Evolutionary conservation across 2,888 invertebrate species (phyloP).

Genomic region (Diplazon laetatorius): DNA sequence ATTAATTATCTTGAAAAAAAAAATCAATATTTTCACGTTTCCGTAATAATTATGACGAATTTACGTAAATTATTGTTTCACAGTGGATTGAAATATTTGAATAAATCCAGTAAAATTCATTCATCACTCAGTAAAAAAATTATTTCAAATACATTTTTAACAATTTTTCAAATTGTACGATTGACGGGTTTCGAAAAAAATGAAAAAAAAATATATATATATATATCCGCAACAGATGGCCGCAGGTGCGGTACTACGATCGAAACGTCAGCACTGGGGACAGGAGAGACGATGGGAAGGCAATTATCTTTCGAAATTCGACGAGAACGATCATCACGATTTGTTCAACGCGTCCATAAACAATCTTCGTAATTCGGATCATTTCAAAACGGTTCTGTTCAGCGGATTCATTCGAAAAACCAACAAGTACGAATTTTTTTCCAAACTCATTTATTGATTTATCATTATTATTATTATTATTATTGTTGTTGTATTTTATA

Average conservation of each 20-base stretch:
- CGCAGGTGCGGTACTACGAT: conserved; percentile 89
- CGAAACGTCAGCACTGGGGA: conserved; percentile 89
- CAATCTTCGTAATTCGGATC: conserved; percentile 87
- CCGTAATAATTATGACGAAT: too few species aligned
- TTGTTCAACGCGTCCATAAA: conserved; percentile 87
- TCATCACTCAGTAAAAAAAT: too few species aligned
- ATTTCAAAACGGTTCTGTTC: conserved; percentile 84
- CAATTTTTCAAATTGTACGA: neutral
- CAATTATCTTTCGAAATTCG: conserved; percentile 89
- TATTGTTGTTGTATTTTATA: too few species aligned
- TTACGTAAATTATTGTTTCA: too few species aligned
- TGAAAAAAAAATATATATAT: too few species aligned
- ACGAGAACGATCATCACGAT: conserved; percentile 87
- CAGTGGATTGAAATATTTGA: too few species aligned
- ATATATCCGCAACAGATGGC: conserved; percentile 83
- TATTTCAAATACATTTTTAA: conserved; percentile 5
- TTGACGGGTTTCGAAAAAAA: too few species aligned
- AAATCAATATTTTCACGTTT: too few species aligned
- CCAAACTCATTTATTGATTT: neutral
- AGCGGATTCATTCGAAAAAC: conserved; percentile 80
- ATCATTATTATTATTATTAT: too few species aligned
- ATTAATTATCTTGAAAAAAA: too few species aligned
- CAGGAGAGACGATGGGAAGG: conserved; percentile 92
- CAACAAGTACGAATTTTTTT: conserved; percentile 72
- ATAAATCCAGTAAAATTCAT: too few species aligned